Base-by-base conservation (phyloP, 1,140 invertebrate species). In the Ceratitis capitata region DNA sequence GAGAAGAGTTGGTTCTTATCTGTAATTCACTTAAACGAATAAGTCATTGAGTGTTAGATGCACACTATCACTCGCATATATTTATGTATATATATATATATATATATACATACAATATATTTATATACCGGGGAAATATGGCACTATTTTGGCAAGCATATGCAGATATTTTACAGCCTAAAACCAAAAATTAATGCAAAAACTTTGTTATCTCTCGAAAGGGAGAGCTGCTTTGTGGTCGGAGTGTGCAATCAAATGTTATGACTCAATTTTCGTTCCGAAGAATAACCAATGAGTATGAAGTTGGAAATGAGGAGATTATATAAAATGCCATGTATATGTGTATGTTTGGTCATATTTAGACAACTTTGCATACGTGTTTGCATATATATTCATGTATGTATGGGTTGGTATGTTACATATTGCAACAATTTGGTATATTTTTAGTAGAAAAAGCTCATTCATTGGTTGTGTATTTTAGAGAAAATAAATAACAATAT, bases 161-260 rank as follows among this genome's bases (percentile, higher is more conserved):
- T 69, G 61, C 39, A 16, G 32, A 16, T 69, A 35, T 39, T 39
- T 39, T 69, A 19, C 32, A 35, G 61, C 61, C 61, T 69, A 69
- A 69, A 69, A 69, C 61, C 61, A 69, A 69, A 69, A 69, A 69
- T 69, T 69, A 69, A 69, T 69, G 29, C 61, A 69, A 69, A 69
- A 69, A 35, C 6, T 12, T 69, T 69, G 32, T 69, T 69, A 69
- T 29, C 61, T 69, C 29, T 69, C 14, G 29, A 35, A 12, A 56
- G 19, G n/a, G 51, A n/a, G n/a, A 47, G 51, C 5, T 12, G 51
- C 5, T 12, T 69, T 19, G 56, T 26, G 7, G 32, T 35, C 51
- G 9, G 51, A 69, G 32, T 32, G 61, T 69, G 32, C 61, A 69
- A 69, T 69, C 61, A 35, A 69, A 69, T 69, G 61, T 39, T 32